Evolutionary conservation across 30 jellyfish, hydroid and myxozoan genomes (phyloP), one percentile per base, ranked within the genome.

Genomic region (Hydra vulgaris): DNA sequence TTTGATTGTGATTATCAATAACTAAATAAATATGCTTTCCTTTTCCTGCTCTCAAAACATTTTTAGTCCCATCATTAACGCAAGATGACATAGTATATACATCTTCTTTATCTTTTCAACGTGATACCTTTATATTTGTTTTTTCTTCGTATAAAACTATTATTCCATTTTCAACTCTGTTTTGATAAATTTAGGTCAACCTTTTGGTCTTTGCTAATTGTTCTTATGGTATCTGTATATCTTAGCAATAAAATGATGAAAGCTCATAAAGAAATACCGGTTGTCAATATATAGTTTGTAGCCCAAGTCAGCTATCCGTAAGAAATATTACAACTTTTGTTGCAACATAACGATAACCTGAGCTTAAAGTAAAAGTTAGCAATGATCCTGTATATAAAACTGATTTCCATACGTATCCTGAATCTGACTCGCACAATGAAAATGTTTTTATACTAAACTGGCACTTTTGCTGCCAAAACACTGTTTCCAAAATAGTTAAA

Each of bases 201-300:
- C 15, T 3, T 68, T 56, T 56, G 71, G 71, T n/a, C 71, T 68
- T 68, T 20, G 25, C 15, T 3, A 68, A n/a, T 20, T 68, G 12
- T 3, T 23, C 75, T 1, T 68, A 68, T 15, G 15, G 75, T 68
- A 68, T 68, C 75, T 68, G 75, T 68, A 68, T 7, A 68, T 23
- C 75, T 68, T 15, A 68, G 27, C 75, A 68, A 68, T 68, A 68
- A 68, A 68, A 68, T 8, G 75, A 68, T 68, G 15, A 68, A 68
- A 68, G 25, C 27, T 68, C 75, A 68, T 68, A 68, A 16, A 68
- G 16, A 16, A 68, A 68, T 68, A 68, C 75, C 75, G 16, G 75
- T 68, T 68, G 16, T 68, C 75, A n/a, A 68, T 68, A 16, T 68
- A 68, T 68, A 68, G 75, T 68, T 68, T 68, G 75, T 68, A 68